A percentile compares a stretch with the other conserved stretches of the same genome.
These are phyloP conservation scores for Chloroceryle aenea DNA, from an alignment of 2,113 vertebrate species.

Conservation along the genomic window DNA sequence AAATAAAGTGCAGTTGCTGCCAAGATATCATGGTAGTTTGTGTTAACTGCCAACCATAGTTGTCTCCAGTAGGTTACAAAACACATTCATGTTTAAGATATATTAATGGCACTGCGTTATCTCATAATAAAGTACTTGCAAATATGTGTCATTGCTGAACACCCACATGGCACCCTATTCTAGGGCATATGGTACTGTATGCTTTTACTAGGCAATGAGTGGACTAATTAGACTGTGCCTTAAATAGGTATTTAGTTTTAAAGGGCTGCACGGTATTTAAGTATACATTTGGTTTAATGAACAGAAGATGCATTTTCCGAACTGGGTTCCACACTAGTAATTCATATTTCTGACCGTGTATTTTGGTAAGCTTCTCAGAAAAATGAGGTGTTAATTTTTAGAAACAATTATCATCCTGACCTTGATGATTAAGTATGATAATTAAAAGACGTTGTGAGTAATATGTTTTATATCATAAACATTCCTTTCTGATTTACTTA, in stretches of 20 bases:
- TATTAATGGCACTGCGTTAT: conserved; percentile 69
- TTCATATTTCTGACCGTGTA: conserved; percentile 63
- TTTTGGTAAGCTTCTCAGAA: conserved; percentile 65
- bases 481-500: conserved; percentile 81
- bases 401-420: conserved; percentile 82
- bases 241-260: conserved; percentile 72
- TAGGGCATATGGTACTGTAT: conserved; percentile 65
- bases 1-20: conserved; percentile 45
- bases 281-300: conserved; percentile 66
- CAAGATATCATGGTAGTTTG: conserved; percentile 63
- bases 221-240: conserved; percentile 70
- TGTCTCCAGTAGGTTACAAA: conserved; percentile 64
- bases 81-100: conserved; percentile 65
- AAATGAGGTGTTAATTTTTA: conserved; percentile 79
- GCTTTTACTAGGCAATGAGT: conserved; percentile 66
- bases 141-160: conserved; percentile 64
- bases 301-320: conserved; percentile 60
- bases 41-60: conserved; percentile 65
- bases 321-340: conserved; percentile 29
- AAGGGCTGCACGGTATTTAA: conserved; percentile 68
- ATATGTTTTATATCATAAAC: conserved; percentile 84
- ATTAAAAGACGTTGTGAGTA: conserved; percentile 81
- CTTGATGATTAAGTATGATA: conserved; percentile 84
- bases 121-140: conserved; percentile 70
- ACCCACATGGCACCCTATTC: conserved; percentile 63